Evolutionary conservation across 2,797 vertebrate species (phyloP).

Genomic region (Tinamus major): DNA sequence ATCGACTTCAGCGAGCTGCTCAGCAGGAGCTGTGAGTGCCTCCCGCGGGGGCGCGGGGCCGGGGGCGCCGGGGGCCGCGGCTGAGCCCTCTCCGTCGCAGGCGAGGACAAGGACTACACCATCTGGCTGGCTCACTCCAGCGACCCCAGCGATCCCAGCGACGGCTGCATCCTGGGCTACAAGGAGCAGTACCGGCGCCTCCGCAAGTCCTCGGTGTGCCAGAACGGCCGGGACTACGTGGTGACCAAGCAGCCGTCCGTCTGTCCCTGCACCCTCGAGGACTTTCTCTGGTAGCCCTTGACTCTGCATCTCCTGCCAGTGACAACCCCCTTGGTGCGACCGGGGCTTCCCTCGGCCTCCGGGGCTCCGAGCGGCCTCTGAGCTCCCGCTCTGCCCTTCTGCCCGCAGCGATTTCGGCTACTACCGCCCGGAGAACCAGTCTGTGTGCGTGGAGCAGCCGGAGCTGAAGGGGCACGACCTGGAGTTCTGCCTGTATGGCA

Average conservation of each 20-base stretch:
- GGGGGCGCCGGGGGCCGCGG: too few relatives aligned
- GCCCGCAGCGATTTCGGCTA: constrained; percentile 92
- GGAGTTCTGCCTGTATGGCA: constrained; percentile 91
- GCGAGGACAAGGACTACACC: constrained; percentile 87
- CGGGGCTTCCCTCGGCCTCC: not conserved
- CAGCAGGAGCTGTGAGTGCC: constrained; percentile 88
- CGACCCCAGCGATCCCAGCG: constrained; percentile 86
- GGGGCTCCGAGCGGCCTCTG: fast-evolving
- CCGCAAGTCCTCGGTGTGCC: constrained; percentile 91
- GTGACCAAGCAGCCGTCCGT: constrained; percentile 84
- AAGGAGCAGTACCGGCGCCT: constrained; percentile 91
- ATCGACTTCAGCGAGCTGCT: constrained; percentile 93
- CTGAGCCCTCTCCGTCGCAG: constrained; percentile 71
- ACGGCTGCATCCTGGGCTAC: constrained; percentile 95
- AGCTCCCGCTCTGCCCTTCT: not conserved
- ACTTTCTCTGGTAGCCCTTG: constrained; percentile 89
- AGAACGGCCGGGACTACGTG: constrained; percentile 88
- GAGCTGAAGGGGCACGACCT: constrained; percentile 90
- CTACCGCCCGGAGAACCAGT: constrained; percentile 91
- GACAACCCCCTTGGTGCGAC: not conserved
- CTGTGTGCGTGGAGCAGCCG: constrained; percentile 88
- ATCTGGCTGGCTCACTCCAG: constrained; percentile 94
- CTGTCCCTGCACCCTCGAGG: constrained; percentile 90
- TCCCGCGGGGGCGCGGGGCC: too few relatives aligned
- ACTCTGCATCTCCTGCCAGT: not conserved